Conservation (phyloP, 2,888 invertebrate genomes). For the Zeuzera pyrina region DNA sequence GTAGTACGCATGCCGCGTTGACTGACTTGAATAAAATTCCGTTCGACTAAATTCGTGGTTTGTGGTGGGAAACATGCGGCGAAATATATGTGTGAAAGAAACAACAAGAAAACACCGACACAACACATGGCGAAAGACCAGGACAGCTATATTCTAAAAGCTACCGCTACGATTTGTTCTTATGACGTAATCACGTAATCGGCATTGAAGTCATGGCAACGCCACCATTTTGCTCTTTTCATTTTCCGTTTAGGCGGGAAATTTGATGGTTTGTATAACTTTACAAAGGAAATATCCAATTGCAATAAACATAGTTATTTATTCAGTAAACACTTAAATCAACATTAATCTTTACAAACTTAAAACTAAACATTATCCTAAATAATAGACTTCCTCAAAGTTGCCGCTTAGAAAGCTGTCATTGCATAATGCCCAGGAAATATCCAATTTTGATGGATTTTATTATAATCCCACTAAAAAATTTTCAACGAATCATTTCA, state of each 20-base stretch:
- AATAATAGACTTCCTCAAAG: too few species aligned
- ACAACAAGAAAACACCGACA: constrained; percentile 30
- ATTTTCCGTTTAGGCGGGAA: constrained; percentile 11
- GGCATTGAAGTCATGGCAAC: constrained; percentile 64
- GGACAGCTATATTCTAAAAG: constrained; percentile 22
- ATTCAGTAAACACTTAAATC: too few species aligned
- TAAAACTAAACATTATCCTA: too few species aligned
- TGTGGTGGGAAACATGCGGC: constrained; percentile 1
- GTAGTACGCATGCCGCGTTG: constrained; percentile 31
- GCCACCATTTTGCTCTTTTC: constrained; percentile 16
- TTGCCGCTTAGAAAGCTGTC: too few species aligned
- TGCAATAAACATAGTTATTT: too few species aligned
- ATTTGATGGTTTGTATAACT: constrained; percentile 5
- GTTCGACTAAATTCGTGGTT: constrained; percentile 18
- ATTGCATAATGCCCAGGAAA: too few species aligned
- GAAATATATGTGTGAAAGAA: too few species aligned
- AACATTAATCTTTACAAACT: too few species aligned
- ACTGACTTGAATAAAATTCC: constrained; percentile 33
- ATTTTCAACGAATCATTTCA: too few species aligned
- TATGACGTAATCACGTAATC: constrained; percentile 51
- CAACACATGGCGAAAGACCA: constrained; percentile 20
- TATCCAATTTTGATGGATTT: too few species aligned
- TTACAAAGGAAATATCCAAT: too few species aligned
- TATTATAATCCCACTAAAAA: too few species aligned
- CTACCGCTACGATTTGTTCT: constrained; percentile 32